Evolutionary conservation across 2,888 invertebrate genomes (phyloP).

Genomic region (Spatulosminthurus flaviceps): DNA sequence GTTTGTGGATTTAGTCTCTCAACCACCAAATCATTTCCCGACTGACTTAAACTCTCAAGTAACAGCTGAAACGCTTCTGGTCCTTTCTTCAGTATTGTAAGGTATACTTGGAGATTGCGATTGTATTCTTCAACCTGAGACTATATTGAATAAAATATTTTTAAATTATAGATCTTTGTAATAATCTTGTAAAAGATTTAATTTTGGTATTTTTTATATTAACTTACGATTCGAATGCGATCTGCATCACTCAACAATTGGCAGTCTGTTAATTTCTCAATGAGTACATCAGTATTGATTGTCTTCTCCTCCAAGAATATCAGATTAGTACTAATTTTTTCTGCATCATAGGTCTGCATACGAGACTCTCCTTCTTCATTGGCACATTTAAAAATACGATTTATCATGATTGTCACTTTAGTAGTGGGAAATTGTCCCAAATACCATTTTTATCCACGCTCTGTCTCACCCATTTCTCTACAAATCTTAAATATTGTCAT

Average conservation of each 20-base stretch:
- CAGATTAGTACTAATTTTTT: slow-evolving; percentile 41
- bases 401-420: not conserved
- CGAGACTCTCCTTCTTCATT: not conserved
- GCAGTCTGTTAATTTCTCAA: slow-evolving; percentile 20
- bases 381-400: not conserved
- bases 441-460: too few relatives aligned
- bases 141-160: not conserved
- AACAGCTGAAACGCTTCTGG: slow-evolving; percentile 3
- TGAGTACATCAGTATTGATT: slow-evolving; percentile 25
- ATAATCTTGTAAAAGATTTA: not conserved
- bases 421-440: too few relatives aligned
- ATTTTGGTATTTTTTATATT: not conserved
- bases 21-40: slow-evolving; percentile 25
- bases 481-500: too few relatives aligned
- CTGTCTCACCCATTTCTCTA: too few relatives aligned
- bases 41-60: slow-evolving; percentile 3
- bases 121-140: slow-evolving; percentile 8
- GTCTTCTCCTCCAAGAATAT: slow-evolving; percentile 34
- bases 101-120: slow-evolving; percentile 38
- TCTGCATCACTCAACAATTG: slow-evolving; percentile 32
- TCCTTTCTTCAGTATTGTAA: slow-evolving; percentile 28
- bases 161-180: not conserved
- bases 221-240: slow-evolving; percentile 34
- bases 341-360: slow-evolving; percentile 32
- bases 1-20: slow-evolving; percentile 28